Evolutionary conservation across 2,888 invertebrate genomes (phyloP), one percentile per base, ranked within the genome.

Genomic region (Cataglyphis altisquamis): DNA sequence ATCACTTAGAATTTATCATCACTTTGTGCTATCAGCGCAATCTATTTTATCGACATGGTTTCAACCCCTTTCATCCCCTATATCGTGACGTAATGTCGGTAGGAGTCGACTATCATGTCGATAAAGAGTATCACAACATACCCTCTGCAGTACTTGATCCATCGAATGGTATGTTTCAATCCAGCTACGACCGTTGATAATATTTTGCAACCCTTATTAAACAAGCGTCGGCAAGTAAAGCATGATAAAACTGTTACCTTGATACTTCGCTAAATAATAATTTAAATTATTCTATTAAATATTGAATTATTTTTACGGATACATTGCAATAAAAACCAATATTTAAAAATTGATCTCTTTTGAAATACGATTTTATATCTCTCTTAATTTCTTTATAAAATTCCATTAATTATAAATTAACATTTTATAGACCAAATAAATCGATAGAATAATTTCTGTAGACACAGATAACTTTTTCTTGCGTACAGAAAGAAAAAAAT

Each of bases 191-290:
- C 45, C 8, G 78, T 60, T 60, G 78, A 18, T 78, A 78, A 78
- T 77, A 78, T 60, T 45, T 72, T 18, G 57, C 21, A 78, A 64
- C 41, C 45, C 60, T 41, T 45, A 12, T 45, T 60, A 60, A 78
- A 36, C 32, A 25, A 45, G 32, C 45, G 45, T 78, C 36, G 73
- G 60, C 32, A 78, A 78, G 45, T 9, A 45, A 21, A 63, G n/a
- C 12, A 2, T 15, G 52, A 15, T 18, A 5, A 45, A 66, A 25
- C 48, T 75, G 1, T 41, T 29, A 15, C 29, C 12, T 67, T 45
- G 66, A 39, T 66, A 41, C 5, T 52, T 36, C 3, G 32, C 12
- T 45, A 68, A 57, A 12, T 18, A 8, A 0, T 75, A 6, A 32
- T 62, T 63, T 18, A 48, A 32, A 74, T 29, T 77, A 45, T 1